Evolutionary conservation across 2,113 vertebrate species (phyloP), one percentile per base, ranked within the genome.

Genomic region (Penelope pileata): DNA sequence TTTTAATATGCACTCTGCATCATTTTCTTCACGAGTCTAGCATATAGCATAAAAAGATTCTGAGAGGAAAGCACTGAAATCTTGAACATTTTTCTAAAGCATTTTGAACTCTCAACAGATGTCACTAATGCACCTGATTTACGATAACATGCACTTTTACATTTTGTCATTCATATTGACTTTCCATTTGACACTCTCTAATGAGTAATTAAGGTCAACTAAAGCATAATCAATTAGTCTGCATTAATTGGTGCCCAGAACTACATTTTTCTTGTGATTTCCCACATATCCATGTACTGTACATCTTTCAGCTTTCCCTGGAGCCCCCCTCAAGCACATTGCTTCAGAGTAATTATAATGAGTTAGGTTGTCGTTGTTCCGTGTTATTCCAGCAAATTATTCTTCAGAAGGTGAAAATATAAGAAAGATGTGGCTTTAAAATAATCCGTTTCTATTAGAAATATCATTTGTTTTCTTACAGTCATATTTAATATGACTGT

Each of bases 141-240:
- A 92, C 6, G 1, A 38, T 54, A 83, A 84, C 53, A 74, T 23
- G 48, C 63, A 80, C 32, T 94, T 94, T 54, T 85, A 92, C 67
- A 47, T 95, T 95, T 94, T 91, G 78, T 92, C 93, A 94, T 95
- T 94, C 78, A 43, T 91, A 94, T 74, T 91, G 96, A 80, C 91
- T 94, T 95, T 83, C 67, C 67, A 69, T 85, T 91, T 92, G 91
- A 91, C 84, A 91, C 53, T 96, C 70, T 92, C 54, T 91, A 94
- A 90, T 90, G 70, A 78, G 85, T 87, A 96, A 94, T 94, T 70
- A 95, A 97, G 91, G 93, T 91, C 81, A 97, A 92, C 78, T 83
- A 94, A 94, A 93, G 62, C 78, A 94, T 88, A 94, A 95, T 96
- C 91, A 95, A 94, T 95, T 92, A 94, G 75, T 80, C 70, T 94